Base-by-base conservation (phyloP, 2,797 vertebrate genomes). In the Anisognathus igniventris region DNA sequence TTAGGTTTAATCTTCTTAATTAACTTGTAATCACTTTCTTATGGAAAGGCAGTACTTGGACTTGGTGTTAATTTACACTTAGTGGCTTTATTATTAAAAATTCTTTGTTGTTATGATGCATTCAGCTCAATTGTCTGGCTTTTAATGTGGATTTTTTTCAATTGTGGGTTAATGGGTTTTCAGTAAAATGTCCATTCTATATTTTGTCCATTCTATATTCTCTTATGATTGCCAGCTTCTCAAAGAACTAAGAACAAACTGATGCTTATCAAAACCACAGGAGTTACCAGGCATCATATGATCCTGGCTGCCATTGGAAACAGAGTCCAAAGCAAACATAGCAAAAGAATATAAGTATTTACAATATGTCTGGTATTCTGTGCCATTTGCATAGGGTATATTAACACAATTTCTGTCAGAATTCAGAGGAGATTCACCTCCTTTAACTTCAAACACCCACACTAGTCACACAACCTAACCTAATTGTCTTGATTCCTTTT, bases 1-100 rank as follows among this genome's bases (percentile, higher is more conserved):
- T 76, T 88, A 83, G 42, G 73, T 86, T 94, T 90, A 79, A 93
- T 90, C 79, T 82, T 88, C 73, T 85, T 84, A 91, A 92, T 95
- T 86, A 92, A 91, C 88, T 91, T 82, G 56, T 73, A 96, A 93
- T 90, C 30, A 58, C 56, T 73, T 95, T 81, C 79, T 78, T 81
- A 73, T 9, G 53, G 82, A 60, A 93, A 70, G 35, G 30, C 79
- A 71, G 71, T 70, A 86, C 62, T 11, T 92, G 37, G 79, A 88
- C 45, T 83, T 72, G 40, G 30, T 73, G 64, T 80, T 93, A 83
- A 93, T 76, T 91, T 88, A 91, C 4, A 1, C 85, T 89, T 57
- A 27, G 58, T 70, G 58, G 44, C 58, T 92, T 92, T 84, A 88
- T 75, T 91, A 88, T 91, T 83, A 87, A 86, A 87, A 82, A 45